Evolutionary conservation across 1,140 invertebrate genomes (phyloP).

Genomic region (Pseudomyrmex dendroicus): DNA sequence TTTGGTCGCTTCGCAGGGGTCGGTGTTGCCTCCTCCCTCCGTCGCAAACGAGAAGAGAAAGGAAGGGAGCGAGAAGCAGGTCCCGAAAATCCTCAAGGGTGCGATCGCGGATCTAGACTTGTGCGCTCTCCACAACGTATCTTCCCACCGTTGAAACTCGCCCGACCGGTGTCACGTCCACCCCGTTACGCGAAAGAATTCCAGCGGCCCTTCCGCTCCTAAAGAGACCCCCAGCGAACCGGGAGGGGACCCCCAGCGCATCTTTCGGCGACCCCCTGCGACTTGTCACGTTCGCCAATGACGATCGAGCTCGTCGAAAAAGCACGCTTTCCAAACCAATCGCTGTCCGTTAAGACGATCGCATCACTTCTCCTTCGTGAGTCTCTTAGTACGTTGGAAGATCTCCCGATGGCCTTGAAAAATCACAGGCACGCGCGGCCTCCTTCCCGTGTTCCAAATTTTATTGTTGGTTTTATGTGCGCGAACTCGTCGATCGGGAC

Average conservation of each 20-base stretch:
- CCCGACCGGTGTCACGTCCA: conserved; percentile 72
- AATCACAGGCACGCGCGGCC: conserved; percentile 64
- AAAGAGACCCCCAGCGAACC: conserved; percentile 69
- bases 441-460: conserved; percentile 58
- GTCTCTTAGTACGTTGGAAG: conserved; percentile 69
- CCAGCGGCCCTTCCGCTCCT: conserved; percentile 58
- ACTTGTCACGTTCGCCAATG: conserved; percentile 52
- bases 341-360: neutral
- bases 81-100: conserved; percentile 66
- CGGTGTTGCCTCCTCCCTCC: conserved; percentile 18
- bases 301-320: conserved; percentile 23
- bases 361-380: neutral
- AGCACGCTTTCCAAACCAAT: conserved; percentile 58
- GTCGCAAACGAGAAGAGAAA: conserved; percentile 17
- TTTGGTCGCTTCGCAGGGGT: conserved; percentile 58
- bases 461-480: conserved; percentile 54
- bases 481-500: conserved; percentile 61
- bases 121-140: conserved; percentile 79
- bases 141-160: conserved; percentile 83
- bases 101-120: conserved; percentile 22
- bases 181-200: conserved; percentile 72
- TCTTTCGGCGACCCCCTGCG: conserved; percentile 50
- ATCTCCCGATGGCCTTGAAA: conserved; percentile 67
- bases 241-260: conserved; percentile 75
- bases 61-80: conserved; percentile 40